phyloP scores from a whole-genome alignment of 2,888 invertebrate genomes.

The Tineola bisselliella region DNA sequence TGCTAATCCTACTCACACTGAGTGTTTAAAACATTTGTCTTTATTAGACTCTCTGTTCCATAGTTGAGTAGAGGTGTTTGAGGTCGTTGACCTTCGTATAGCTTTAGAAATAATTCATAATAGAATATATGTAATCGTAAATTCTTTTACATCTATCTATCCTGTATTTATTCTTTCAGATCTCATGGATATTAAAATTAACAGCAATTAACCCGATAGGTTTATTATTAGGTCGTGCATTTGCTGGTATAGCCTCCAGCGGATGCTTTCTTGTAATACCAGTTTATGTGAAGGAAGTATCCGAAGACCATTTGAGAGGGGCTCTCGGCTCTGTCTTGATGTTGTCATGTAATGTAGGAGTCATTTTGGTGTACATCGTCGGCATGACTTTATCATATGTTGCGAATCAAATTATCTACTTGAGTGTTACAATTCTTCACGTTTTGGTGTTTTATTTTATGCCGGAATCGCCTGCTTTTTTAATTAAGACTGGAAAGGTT shows the following conservation, averaged over 20 bases:
- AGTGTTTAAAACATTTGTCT: too few relatives aligned
- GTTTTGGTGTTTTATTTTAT: constrained; percentile 14
- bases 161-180: too few relatives aligned
- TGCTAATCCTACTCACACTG: too few relatives aligned
- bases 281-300: constrained; percentile 14
- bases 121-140: too few relatives aligned
- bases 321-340: constrained; percentile 14
- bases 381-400: constrained; percentile 13
- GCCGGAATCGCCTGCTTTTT: constrained; percentile 20
- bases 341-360: constrained; percentile 12
- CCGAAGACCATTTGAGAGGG: constrained; percentile 13
- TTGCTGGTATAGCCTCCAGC: constrained; percentile 14
- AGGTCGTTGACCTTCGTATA: too few relatives aligned
- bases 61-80: too few relatives aligned
- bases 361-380: constrained; percentile 11
- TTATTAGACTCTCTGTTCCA: too few relatives aligned
- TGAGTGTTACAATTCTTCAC: constrained; percentile 7
- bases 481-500: constrained; percentile 16
- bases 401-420: not conserved
- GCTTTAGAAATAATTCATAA: too few relatives aligned
- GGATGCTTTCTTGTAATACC: constrained; percentile 15
- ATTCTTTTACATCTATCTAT: too few relatives aligned
- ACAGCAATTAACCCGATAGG: not conserved
- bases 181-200: constrained; percentile 15
- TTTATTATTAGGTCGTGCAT: constrained; percentile 9